These are phyloP conservation scores for Zaprionus tsacasi DNA, from an alignment of 1,140 invertebrate species.

Conservation along the genomic window DNA sequence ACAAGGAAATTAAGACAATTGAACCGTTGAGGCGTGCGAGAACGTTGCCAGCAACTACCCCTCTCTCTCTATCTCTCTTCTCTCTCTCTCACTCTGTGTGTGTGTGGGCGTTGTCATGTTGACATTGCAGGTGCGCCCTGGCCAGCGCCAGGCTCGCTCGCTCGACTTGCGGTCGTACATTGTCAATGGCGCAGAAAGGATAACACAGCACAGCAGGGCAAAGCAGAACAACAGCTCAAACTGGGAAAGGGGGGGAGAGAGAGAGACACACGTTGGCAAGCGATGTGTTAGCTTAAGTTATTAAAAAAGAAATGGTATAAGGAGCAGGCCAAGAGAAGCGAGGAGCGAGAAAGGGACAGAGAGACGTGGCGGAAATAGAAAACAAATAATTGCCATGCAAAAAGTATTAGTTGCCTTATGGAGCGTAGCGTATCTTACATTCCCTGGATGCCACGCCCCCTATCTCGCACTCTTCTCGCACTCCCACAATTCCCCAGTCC, in stretches of 20 bases:
- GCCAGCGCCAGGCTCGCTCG: slow-evolving; percentile 29
- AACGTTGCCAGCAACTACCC: slow-evolving; percentile 22
- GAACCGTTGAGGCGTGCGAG: slow-evolving; percentile 80
- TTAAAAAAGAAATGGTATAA: slow-evolving; percentile 68
- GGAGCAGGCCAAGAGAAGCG: slow-evolving; percentile 6
- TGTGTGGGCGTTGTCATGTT: slow-evolving; percentile 66
- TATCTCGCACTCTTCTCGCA: too few species aligned
- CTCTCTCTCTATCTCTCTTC: too few species aligned
- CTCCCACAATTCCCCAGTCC: not conserved
- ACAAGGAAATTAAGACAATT: slow-evolving; percentile 82
- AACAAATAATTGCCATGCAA: slow-evolving; percentile 82
- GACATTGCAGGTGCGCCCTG: slow-evolving; percentile 76
- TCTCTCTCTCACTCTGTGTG: not conserved
- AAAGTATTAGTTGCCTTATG: slow-evolving; percentile 69
- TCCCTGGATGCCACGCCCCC: not conserved
- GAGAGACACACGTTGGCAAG: slow-evolving; percentile 4
- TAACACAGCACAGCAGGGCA: slow-evolving; percentile 50
- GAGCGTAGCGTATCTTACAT: slow-evolving; percentile 17
- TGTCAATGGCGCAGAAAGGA: slow-evolving; percentile 79
- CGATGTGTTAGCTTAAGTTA: slow-evolving; percentile 79
- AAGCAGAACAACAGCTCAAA: slow-evolving; percentile 28
- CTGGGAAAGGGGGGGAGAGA: too few species aligned
- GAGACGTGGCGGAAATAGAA: slow-evolving; percentile 40
- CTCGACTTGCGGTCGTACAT: slow-evolving; percentile 50
- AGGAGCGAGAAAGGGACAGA: not conserved